Base-by-base conservation (phyloP, 2,113 vertebrate species). In the Axis porcinus region DNA sequence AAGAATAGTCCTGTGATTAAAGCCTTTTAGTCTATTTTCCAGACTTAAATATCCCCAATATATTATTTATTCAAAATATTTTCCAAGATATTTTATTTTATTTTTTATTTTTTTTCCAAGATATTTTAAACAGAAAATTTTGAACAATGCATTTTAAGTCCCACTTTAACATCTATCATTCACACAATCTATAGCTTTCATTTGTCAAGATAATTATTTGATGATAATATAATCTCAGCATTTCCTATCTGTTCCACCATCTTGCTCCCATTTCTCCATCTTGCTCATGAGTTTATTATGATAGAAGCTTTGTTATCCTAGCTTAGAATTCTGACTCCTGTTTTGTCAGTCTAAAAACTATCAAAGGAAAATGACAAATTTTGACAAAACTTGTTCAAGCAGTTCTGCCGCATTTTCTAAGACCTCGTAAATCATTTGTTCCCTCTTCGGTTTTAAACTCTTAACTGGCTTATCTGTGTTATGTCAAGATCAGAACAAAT, bases 401-500 rank as follows among this genome's bases (percentile, higher is more conserved):
- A 95, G 23, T 70, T 60, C 62, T 60, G n/a, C 50, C 84, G 30
- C 43, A 19, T 91, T 96, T 95, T 91, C 82, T 60, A 55, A 97
- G 43, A 36, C 13, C 54, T 91, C 86, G 94, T 96, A 89, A 94
- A 93, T 93, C 85, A 97, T 57, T 83, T 58, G 60, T 79, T 88
- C 60, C 28, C 82, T 88, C 40, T 8, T 88, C 40, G 27, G 16
- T 76, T 57, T 97, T 94, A 96, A 93, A 91, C 28, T 93, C 85
- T 78, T 94, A 92, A 81, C 54, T 86, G 79, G 52, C 52, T 94
- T 78, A 52, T 91, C 55, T 89, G 43, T 89, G 60, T 88, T 82
- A 96, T 89, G 91, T 90, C 94, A 97, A 83, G 33, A 96, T 88
- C 33, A 89, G 83, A 88, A 95, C 50, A 83, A 95, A 93, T 89